Base-by-base conservation (phyloP, 2,113 vertebrate species). In the Eonycteris spelaea region DNA sequence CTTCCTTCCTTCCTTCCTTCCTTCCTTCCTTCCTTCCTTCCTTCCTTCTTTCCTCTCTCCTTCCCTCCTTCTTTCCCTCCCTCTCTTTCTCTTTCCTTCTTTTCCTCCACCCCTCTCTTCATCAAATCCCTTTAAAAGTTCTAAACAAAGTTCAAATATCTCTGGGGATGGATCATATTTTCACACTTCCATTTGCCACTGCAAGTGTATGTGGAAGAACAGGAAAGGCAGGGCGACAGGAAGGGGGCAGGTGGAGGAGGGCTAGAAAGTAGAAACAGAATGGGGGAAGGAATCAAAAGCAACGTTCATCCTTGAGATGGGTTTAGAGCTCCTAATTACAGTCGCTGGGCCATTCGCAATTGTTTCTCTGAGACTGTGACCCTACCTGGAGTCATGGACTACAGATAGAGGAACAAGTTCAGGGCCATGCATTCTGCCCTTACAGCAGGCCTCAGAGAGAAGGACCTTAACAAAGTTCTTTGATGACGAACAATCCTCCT, bases 1-100 rank as follows among this genome's bases (percentile, higher is more conserved):
- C 6, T 38, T 6, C 16, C 6, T n/a, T 10, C 5, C 0, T 51
- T 4, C 3, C 13, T 40, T 6, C 30, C 5, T 24, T 30, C 4
- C 28, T n/a, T 5, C 6, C 13, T 59, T 7, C 5, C 3, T 43
- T 16, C 16, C 33, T 24, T 12, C 8, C 14, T 12, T 14, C 13
- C 13, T 33, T 2, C 2, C 6, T 61, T 9, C 18, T 5, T n/a
- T 14, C 8, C 57, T 28, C 24, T 12, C 57, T 43, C 19, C 28
- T 51, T 79, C n/a, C 6, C 40, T 43, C 19, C 43, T n/a, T 40
- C 45, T 4, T 38, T 6, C 16, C 4, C 18, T 10, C 6, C 0
- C 15, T 16, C 15, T 51, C 51, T 51, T 16, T 51, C 15, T 16
- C 51, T 51, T 51, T 51, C 51, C 51, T 51, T 51, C 15, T 51